Conservation (phyloP, 1,140 invertebrate species). For the Papilio polyxenes region DNA sequence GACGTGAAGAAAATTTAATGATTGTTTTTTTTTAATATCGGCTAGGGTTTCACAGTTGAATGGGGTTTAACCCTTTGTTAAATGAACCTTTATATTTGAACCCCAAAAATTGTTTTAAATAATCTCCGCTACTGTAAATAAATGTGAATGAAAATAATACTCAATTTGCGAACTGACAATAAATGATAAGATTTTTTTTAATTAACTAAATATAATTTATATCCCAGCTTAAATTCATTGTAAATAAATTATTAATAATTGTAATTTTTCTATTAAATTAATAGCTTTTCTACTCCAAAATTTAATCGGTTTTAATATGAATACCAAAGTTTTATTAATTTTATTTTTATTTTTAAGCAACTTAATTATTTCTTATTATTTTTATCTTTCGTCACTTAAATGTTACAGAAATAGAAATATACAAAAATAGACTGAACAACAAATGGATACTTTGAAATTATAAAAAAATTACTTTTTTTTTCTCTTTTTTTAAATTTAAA, state of each 20-base stretch:
- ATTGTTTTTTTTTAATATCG: neutral
- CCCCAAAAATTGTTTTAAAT: constrained; percentile 41
- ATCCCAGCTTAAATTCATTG: constrained; percentile 66
- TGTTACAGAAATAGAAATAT: constrained; percentile 57
- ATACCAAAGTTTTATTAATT: constrained; percentile 80
- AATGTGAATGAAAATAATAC: constrained; percentile 72
- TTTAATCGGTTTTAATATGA: constrained; percentile 76
- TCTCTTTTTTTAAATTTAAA: constrained; percentile 57
- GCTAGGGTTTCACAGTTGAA: constrained; percentile 31
- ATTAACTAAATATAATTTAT: constrained; percentile 68
- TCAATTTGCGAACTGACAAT: constrained; percentile 78
- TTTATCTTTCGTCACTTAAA: constrained; percentile 54
- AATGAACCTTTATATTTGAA: constrained; percentile 26
- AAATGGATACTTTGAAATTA: constrained; percentile 41
- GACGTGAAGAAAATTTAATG: neutral
- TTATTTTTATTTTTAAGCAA: constrained; percentile 76
- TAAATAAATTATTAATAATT: constrained; percentile 68
- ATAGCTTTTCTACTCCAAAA: constrained; percentile 76
- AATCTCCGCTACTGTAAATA: constrained; percentile 49
- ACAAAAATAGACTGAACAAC: constrained; percentile 41
- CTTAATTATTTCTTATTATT: constrained; percentile 65
- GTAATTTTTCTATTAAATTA: constrained; percentile 66
- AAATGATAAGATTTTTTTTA: constrained; percentile 65
- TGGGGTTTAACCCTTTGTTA: constrained; percentile 33
- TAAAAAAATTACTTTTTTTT: constrained; percentile 45